Base-by-base conservation (phyloP, 2,797 vertebrate genomes). In the Gadopsis marmoratus region DNA sequence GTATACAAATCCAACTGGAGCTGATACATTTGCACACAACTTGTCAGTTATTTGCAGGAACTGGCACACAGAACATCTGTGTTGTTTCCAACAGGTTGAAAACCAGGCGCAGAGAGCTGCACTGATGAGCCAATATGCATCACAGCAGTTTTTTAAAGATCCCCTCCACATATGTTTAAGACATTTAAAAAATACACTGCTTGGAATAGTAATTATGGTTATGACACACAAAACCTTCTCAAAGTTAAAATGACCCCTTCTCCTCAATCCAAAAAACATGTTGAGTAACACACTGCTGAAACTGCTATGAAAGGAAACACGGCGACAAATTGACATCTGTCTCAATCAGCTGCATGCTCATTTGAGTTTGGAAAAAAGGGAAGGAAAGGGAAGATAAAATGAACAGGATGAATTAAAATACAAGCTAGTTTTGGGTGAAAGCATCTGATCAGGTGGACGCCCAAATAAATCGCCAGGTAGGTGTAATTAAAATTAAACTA, bases 401-500 rank as follows among this genome's bases (percentile, higher is more conserved):
- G 1, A 45, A 19, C 3, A 35, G 12, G 47, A 17, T 4, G 19
- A 10, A 16, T n/a, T 7, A 19, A 19, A 54, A 45, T 26, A 26
- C 35, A 14, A 43, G 12, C 3, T 37, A 1, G 39, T 50, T 59
- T 39, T 4, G 16, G 29, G 31, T 55, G 51, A 8, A 55, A 37
- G 10, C 35, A 41, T 39, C 0, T 13, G 21, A 53, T 53, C 17
- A 17, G 12, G 5, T 21, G 16, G 21, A 35, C 14, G 12, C 9
- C 41, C 19, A 54, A 39, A 50, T 35, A 43, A 19, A 73, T 54
- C 11, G 48, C 47, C 35, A 72, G 3, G 51, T 56, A 59, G 5
- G 11, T 65, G 68, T 61, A 70, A 79, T 82, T 79, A 63, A 63
- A 82, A 78, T 73, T 73, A 78, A 76, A 48, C 26, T 8, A 58